These are phyloP conservation scores for Anas platyrhynchos DNA, from an alignment of 2,113 vertebrate species.

Conservation along the genomic window DNA sequence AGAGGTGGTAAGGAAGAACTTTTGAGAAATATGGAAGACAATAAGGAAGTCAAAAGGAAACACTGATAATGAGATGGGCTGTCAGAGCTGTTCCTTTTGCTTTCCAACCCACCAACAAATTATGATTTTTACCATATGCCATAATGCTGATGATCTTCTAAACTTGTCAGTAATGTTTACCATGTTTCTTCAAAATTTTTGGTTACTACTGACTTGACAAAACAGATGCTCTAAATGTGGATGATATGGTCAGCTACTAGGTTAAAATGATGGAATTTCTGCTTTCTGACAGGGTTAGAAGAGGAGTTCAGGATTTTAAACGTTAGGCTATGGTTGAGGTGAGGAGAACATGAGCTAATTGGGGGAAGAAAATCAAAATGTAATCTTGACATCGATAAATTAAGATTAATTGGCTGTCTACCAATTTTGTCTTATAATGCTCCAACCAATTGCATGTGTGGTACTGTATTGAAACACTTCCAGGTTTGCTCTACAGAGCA, in stretches of 20 bases:
- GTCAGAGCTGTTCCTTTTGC: neutral
- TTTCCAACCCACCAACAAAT: neutral
- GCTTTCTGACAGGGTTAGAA: neutral
- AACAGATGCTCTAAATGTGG: neutral
- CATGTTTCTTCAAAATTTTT: neutral
- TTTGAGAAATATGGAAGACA: neutral
- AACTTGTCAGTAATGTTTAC: neutral
- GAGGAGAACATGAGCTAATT: neutral
- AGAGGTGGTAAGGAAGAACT: neutral
- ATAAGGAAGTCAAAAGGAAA: neutral
- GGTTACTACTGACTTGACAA: neutral
- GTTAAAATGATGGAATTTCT: neutral
- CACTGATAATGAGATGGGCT: neutral
- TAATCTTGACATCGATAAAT: neutral
- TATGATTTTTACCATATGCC: neutral
- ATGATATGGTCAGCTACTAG: neutral
- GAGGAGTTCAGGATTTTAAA: neutral
- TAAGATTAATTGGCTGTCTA: neutral
- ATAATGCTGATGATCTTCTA: neutral
- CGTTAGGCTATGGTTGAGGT: neutral
- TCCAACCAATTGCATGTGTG: neutral
- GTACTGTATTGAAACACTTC: conserved; percentile 8
- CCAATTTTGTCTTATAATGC: neutral
- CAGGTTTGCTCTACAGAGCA: neutral
- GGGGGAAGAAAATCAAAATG: neutral